Conservation (phyloP, 2,888 invertebrate genomes). For the Acrobasis consociella region DNA sequence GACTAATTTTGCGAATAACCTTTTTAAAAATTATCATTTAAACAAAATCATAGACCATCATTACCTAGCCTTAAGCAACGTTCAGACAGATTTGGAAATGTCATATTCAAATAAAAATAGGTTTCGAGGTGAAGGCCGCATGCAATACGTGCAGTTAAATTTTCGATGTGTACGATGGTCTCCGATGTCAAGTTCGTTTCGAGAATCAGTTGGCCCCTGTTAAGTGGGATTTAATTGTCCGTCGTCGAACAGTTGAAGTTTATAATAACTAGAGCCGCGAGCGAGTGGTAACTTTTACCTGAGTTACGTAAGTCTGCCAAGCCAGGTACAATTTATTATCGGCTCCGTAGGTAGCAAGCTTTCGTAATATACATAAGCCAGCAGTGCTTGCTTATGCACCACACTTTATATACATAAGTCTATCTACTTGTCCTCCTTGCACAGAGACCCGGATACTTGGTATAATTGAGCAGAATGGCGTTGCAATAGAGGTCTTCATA, state of each 20-base stretch:
- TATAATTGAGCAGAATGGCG: conserved; percentile 8
- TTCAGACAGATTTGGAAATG: conserved; percentile 59
- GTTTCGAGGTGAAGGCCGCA: conserved; percentile 66
- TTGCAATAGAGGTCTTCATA: background rate
- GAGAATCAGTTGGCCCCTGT: conserved; percentile 17
- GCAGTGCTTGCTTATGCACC: conserved; percentile 57
- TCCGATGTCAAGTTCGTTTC: conserved; percentile 24
- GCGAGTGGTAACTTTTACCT: conserved; percentile 78
- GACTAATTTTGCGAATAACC: too few species aligned
- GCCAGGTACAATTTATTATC: conserved; percentile 77
- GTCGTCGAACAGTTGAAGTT: conserved; percentile 60
- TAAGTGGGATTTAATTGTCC: conserved; percentile 34
- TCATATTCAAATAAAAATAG: conserved; percentile 59
- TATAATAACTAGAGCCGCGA: conserved; percentile 65
- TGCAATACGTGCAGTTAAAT: conserved; percentile 21
- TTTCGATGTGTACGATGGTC: conserved; percentile 14
- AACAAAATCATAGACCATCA: conserved; percentile 41
- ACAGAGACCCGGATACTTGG: conserved; percentile 49
- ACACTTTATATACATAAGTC: conserved; percentile 50
- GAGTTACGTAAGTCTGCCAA: conserved; percentile 71
- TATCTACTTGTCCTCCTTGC: conserved; percentile 48
- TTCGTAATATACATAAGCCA: conserved; percentile 76
- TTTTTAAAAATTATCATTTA: conserved; percentile 1
- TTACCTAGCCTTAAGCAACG: conserved; percentile 50
- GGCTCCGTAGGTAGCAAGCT: conserved; percentile 70